Base-by-base conservation (phyloP, 1,140 invertebrate genomes). In the Agrilus planipennis region DNA sequence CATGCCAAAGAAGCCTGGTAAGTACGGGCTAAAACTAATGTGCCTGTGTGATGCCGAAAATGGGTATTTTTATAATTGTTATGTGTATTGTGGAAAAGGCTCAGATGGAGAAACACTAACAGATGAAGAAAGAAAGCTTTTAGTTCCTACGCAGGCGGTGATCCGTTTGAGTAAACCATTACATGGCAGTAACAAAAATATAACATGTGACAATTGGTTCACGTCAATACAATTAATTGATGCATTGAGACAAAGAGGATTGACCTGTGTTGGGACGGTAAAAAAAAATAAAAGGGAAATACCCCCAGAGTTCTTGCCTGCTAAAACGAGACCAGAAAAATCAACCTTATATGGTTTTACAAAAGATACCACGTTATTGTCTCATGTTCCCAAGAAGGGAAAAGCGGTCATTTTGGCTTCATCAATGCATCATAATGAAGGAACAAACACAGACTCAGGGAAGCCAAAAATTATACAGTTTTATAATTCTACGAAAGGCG, bases 11-110 rank as follows among this genome's bases (percentile, higher is more conserved):
- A 70, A 66, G 52, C 61, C 62, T 0, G 49, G 42, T 21, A 62
- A 61, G 41, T 71, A 67, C 46, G 68, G 66, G 1, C 47, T 70
- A 16, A 68, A 68, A 54, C 50, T 65, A 23, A 22, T 52, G 19
- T 49, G 43, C 28, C 44, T 61, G n/a, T 49, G 43, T 14, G 57
- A 65, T 45, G 49, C 54, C 12, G 16, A 22, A 35, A 54, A 50
- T 11, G 50, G 47, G 12, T 63, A 63, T 38, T 35, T 60, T 23
- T 39, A 51, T 7, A 52, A 55, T 50, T 50, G 44, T 3, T 50
- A 53, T 34, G 46, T 57, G 9, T 62, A 62, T 39, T 28, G 46
- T 6, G 60, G 58, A 27, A 63, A 62, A 55, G 41, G 41, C 18
- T 55, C 48, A 20, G 52, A 53, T 44, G 50, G 54, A 25, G 15